Percentiles rank a stretch among this genome's conserved stretches.
phyloP scores from a whole-genome alignment of 1,140 invertebrate genomes.

The Drosophila bocki region DNA sequence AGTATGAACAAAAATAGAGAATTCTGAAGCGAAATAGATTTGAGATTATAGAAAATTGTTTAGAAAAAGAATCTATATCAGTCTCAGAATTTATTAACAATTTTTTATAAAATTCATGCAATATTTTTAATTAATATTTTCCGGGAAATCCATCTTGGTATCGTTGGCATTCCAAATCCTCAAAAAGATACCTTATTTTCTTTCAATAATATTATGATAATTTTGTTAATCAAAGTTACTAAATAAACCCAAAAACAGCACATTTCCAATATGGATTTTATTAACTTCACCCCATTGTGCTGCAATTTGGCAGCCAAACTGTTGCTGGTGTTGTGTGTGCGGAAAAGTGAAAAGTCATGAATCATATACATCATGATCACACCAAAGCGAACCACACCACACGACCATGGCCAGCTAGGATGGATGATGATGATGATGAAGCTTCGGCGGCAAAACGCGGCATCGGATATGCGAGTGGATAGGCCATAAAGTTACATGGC shows the following conservation, averaged over 20 bases:
- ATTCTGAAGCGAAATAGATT: not conserved
- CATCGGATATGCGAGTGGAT: constrained; percentile 58
- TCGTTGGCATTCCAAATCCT: not conserved
- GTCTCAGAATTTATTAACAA: not conserved
- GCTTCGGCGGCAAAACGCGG: constrained; percentile 9
- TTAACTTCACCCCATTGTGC: constrained; percentile 50
- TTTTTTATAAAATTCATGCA: not conserved
- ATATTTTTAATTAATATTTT: not conserved
- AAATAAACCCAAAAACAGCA: not conserved
- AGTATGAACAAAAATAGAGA: not conserved
- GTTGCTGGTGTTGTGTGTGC: constrained; percentile 29
- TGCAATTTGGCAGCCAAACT: constrained; percentile 15
- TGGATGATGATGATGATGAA: constrained; percentile 40
- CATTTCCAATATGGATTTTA: not conserved
- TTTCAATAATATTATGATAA: not conserved
- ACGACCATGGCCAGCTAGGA: constrained; percentile 61
- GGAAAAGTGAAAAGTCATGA: constrained; percentile 81
- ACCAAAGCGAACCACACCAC: constrained; percentile 50
- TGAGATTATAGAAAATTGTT: not conserved
- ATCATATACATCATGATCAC: constrained; percentile 78
- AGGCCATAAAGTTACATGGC: constrained; percentile 77
- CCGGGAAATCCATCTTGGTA: not conserved
- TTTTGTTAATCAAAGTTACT: not conserved
- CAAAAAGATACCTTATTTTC: not conserved
- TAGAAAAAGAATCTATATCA: too few species aligned